Evolutionary conservation across 2,113 vertebrate species (phyloP).

Genomic region (Entomyzon cyanotis): DNA sequence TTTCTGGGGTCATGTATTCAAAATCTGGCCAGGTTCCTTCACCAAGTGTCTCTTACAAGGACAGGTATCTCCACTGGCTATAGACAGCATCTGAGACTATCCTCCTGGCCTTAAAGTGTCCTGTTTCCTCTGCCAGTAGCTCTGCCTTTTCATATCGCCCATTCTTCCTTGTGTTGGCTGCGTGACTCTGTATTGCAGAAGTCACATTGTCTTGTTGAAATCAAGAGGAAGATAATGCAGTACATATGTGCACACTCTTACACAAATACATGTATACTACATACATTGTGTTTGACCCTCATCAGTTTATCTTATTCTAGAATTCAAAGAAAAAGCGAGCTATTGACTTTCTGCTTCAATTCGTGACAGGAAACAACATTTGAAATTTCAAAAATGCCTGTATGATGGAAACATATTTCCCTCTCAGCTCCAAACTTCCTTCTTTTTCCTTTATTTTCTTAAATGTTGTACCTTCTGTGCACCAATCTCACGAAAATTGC

Average conservation of each 20-base stretch:
- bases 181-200: background rate
- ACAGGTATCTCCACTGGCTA: background rate
- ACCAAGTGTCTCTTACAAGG: background rate
- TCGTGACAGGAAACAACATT: background rate
- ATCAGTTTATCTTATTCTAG: background rate
- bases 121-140: background rate
- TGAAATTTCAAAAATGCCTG: background rate
- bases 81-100: background rate
- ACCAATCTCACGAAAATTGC: background rate
- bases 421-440: background rate
- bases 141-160: background rate
- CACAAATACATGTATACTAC: background rate
- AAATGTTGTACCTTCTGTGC: background rate
- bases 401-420: background rate
- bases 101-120: accelerated
- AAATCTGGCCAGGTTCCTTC: background rate
- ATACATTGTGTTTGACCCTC: background rate
- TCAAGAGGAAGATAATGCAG: background rate
- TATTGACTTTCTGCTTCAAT: background rate
- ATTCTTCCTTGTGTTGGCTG: background rate
- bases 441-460: background rate
- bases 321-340: background rate
- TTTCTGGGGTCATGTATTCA: background rate
- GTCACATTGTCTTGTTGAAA: background rate
- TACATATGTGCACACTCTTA: background rate